Conservation (phyloP, 2,888 invertebrate species). For the Drosophila colorata region DNA sequence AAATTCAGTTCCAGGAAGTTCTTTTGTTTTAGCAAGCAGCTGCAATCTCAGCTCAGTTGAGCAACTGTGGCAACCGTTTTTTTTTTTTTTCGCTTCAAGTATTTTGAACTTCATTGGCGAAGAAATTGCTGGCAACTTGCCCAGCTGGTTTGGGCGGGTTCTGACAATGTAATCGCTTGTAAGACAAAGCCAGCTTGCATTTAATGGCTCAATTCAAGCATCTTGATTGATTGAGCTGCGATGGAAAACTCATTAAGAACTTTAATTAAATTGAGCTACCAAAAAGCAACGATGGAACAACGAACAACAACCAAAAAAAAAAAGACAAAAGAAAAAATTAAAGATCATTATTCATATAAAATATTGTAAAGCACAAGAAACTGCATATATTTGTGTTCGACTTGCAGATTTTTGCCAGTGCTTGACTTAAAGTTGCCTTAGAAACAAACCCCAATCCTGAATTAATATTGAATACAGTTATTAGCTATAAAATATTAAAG, state of each 20-base stretch:
- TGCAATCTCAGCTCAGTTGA: constrained; percentile 58
- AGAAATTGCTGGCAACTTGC: constrained; percentile 62
- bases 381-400: constrained; percentile 5
- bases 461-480: too few relatives aligned
- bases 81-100: constrained; percentile 57
- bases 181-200: constrained; percentile 65
- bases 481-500: too few relatives aligned
- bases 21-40: constrained; percentile 50
- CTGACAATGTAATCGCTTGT: constrained; percentile 67
- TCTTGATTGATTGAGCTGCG: constrained; percentile 76
- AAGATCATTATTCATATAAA: constrained; percentile 74
- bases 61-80: constrained; percentile 41
- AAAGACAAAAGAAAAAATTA: constrained; percentile 11
- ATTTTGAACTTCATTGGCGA: constrained; percentile 64
- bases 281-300: constrained; percentile 18
- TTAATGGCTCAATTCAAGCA: constrained; percentile 63
- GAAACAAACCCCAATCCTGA: too few relatives aligned
- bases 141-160: constrained; percentile 31
- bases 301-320: constrained; percentile 1
- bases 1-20: constrained; percentile 12
- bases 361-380: constrained; percentile 19
- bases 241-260: constrained; percentile 77
- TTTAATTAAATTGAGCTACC: constrained; percentile 74
- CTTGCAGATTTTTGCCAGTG: constrained; percentile 1
- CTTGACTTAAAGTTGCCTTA: constrained; percentile 1